Percentiles rank a stretch among this genome's conserved stretches.
These are phyloP conservation scores for Sebastes elongatus DNA, from an alignment of 2,797 vertebrate species.

Conservation along the genomic window DNA sequence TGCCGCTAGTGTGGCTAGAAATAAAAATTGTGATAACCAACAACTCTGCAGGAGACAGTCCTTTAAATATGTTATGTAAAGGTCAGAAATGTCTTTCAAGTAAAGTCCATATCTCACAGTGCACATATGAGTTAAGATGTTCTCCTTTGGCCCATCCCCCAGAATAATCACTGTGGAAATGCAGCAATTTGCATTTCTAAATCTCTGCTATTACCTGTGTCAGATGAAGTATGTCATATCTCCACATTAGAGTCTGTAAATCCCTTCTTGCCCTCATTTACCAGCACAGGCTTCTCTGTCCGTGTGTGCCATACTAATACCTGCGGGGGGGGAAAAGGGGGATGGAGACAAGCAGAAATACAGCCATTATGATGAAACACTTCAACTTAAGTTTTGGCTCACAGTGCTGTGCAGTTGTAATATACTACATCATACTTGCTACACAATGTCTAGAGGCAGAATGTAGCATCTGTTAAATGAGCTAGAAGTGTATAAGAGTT, in stretches of 20 bases:
- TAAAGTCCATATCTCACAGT: not conserved
- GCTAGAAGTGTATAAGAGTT: not conserved
- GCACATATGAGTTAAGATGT: not conserved
- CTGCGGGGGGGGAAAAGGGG: conserved; percentile 64
- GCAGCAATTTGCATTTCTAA: conserved; percentile 52
- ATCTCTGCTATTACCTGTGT: conserved; percentile 65
- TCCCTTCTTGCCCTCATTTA: conserved; percentile 91
- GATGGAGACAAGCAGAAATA: conserved; percentile 12
- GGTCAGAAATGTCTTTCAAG: not conserved
- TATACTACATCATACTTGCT: not conserved
- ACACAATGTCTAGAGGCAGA: conserved; percentile 1
- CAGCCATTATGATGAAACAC: not conserved
- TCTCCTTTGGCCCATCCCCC: not conserved
- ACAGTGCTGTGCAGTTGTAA: not conserved
- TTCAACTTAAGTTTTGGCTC: not conserved
- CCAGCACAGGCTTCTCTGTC: conserved; percentile 88
- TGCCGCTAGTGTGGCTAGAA: not conserved
- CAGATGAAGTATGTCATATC: conserved; percentile 78
- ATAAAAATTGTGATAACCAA: not conserved
- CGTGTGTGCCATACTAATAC: conserved; percentile 93
- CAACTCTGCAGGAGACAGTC: not conserved
- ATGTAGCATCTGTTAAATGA: conserved; percentile 9
- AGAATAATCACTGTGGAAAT: conserved; percentile 16
- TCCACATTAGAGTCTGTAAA: conserved; percentile 89
- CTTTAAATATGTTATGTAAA: not conserved